Evolutionary conservation across 2,113 vertebrate genomes (phyloP).

Genomic region (Cyphomyrus discorhynchus): DNA sequence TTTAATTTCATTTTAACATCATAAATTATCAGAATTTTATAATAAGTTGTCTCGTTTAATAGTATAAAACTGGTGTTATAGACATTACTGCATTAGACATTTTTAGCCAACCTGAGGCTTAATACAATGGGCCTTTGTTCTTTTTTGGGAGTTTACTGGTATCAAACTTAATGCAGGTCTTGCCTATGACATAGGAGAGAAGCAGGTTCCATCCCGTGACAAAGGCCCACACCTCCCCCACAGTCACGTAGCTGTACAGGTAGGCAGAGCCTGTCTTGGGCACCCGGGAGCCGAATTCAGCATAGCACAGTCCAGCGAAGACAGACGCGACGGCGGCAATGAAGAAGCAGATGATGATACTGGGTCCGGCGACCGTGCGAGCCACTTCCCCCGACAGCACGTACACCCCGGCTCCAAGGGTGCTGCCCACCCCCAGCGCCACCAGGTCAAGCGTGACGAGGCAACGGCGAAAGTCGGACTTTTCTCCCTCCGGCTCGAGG

Average conservation of each 20-base stretch:
- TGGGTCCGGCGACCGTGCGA: conserved; percentile 63
- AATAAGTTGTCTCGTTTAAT: background rate
- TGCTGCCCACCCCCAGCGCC: conserved; percentile 76
- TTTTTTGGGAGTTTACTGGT: background rate
- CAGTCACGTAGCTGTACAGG: conserved; percentile 76
- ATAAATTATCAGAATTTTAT: background rate
- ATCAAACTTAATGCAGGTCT: conserved; percentile 8
- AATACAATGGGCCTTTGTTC: background rate
- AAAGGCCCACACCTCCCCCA: conserved; percentile 77
- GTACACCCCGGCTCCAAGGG: conserved; percentile 74
- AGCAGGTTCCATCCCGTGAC: conserved; percentile 77
- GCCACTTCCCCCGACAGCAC: conserved; percentile 79
- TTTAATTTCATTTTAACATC: background rate
- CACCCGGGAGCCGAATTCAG: conserved; percentile 69
- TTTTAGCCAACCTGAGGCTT: background rate
- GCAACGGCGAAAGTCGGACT: conserved; percentile 66
- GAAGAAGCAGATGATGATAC: conserved; percentile 75
- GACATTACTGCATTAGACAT: background rate
- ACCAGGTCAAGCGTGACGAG: conserved; percentile 68
- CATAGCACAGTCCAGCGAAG: conserved; percentile 74
- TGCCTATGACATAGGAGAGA: conserved; percentile 76
- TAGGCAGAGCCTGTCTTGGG: conserved; percentile 77
- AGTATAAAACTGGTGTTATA: background rate
- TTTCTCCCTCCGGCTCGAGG: conserved; percentile 43
- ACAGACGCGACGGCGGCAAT: conserved; percentile 71